Base-by-base conservation (phyloP, 2,113 vertebrate species). In the Phalacrocorax carbo region DNA sequence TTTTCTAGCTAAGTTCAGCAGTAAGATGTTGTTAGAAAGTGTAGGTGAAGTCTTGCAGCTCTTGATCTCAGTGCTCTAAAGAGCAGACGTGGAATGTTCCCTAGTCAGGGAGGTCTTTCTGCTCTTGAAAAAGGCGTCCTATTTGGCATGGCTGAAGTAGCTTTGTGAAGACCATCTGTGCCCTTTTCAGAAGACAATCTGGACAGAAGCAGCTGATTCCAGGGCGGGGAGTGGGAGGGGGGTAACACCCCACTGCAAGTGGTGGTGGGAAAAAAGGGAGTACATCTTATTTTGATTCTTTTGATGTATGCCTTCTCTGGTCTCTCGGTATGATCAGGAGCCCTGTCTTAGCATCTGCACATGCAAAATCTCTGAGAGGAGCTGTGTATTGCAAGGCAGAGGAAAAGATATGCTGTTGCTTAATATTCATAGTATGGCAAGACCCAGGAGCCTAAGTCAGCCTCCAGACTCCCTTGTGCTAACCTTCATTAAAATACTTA, bases 181-280 rank as follows among this genome's bases (percentile, higher is more conserved):
- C 10, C 15, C 18, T 22, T 68, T 89, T 36, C 13, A 46, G 55
- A 70, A 62, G 13, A 14, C 18, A 55, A 16, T 58, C 48, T 82
- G 66, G 20, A 42, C 10, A 79, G 36, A 79, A 76, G 11, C 3
- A 9, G 5, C 52, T 65, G 26, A 30, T 61, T 81, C 38, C 36
- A 54, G 25, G 27, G 6, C 3, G 42, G 42, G 14, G 42, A 15
- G 42, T 44, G 42, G 42, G 14, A 15, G 42, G 14, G 6, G 5
- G 3, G 4, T 14, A 51, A 48, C 34, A 69, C 2, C 7, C 11
- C n/a, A 30, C 18, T n/a, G 44, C 11, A 55, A 79, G 27, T 22
- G 9, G 6, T 9, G 8, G 4, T 4, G 9, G 8, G 4, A 3
- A 17, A 36, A 38, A 76, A 38, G 7, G 6, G 4, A 42, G 10